Evolutionary conservation across 2,797 vertebrate genomes (phyloP).

Genomic region (Megalops cyprinoides): DNA sequence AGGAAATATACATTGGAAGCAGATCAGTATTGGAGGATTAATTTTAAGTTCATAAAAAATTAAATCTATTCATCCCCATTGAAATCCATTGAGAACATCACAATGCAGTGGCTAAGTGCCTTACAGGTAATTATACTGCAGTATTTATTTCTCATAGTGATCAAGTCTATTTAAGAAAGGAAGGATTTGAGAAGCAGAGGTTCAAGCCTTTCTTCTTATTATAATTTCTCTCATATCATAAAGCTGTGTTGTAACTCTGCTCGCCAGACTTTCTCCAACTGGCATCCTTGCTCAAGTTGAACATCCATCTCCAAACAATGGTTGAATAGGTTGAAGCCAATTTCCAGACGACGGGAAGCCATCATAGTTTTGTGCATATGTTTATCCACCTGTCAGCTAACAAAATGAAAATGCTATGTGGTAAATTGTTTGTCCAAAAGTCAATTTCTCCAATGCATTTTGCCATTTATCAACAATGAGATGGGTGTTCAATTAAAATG

Average conservation of each 20-base stretch:
- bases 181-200: neutral
- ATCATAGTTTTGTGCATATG: too few relatives aligned
- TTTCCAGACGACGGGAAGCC: neutral
- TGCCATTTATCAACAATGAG: neutral
- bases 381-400: neutral
- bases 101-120: neutral
- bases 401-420: neutral
- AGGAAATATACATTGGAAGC: neutral
- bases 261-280: neutral
- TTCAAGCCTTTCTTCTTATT: neutral
- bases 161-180: neutral
- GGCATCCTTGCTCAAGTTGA: neutral
- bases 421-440: neutral
- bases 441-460: neutral
- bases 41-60: neutral
- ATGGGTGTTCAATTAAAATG: neutral
- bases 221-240: neutral
- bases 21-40: neutral
- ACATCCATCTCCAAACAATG: neutral
- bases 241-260: neutral
- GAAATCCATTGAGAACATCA: neutral
- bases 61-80: neutral
- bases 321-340: neutral
- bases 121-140: neutral
- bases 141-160: neutral